A percentile compares a stretch with the other conserved stretches of the same genome.
These are phyloP conservation scores for Heliconius cydno DNA, from an alignment of 2,888 invertebrate species.

Conservation along the genomic window DNA sequence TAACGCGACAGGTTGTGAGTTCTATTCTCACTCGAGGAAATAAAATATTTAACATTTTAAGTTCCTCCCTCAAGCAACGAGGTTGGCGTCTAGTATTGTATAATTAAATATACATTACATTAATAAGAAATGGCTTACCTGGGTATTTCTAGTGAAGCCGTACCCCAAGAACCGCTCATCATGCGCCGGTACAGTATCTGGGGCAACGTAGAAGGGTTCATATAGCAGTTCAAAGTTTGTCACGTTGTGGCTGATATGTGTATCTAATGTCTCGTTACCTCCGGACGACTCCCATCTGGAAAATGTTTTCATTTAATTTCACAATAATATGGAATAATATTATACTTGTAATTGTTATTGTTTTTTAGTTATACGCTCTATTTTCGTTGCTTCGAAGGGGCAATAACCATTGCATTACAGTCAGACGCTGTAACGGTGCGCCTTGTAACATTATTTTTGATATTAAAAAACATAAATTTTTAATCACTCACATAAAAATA, in stretches of 20 bases:
- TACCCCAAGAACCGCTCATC: slow-evolving; percentile 96
- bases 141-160: slow-evolving; percentile 95
- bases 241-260: slow-evolving; percentile 92
- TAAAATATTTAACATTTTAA: neutral
- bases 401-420: neutral
- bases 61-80: neutral
- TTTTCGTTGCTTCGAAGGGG: neutral
- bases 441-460: no score
- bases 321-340: neutral
- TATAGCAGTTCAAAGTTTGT: slow-evolving; percentile 93
- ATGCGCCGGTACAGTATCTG: slow-evolving; percentile 91
- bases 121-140: slow-evolving; percentile 82
- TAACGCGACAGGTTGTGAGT: no score
- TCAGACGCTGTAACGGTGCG: neutral
- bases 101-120: neutral
- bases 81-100: no score
- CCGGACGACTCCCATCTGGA: slow-evolving; percentile 85
- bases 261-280: slow-evolving; percentile 83
- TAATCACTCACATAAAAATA: no score
- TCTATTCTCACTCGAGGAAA: no score
- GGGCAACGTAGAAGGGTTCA: slow-evolving; percentile 95
- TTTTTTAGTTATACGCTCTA: neutral
- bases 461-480: no score
- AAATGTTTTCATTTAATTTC: neutral
- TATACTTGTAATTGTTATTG: no score